phyloP scores from a whole-genome alignment of 2,113 vertebrate species.

The Tragelaphus strepsiceros region DNA sequence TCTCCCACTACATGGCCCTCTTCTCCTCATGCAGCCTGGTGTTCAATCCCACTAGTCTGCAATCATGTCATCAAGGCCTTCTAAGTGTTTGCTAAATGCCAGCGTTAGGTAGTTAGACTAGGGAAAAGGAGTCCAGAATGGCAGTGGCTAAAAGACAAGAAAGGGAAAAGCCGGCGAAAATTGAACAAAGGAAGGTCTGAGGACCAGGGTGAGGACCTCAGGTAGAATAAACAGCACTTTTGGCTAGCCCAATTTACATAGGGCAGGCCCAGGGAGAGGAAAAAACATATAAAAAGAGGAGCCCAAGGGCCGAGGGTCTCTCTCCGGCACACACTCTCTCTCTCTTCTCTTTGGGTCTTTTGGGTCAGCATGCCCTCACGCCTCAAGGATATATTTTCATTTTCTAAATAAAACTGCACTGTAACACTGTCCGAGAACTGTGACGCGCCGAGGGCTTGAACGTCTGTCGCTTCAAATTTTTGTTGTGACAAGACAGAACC shows the following conservation, averaged over 20 bases:
- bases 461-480: background rate
- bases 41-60: background rate
- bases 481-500: background rate
- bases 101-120: background rate
- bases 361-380: background rate
- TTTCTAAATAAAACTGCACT: background rate
- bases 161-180: background rate
- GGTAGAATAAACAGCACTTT: background rate
- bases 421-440: background rate
- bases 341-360: background rate
- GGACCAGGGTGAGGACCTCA: background rate
- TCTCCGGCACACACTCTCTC: rapidly evolving
- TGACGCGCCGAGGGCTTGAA: background rate
- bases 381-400: background rate
- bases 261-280: background rate
- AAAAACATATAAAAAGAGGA: background rate
- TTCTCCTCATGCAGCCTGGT: rapidly evolving
- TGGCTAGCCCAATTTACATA: background rate
- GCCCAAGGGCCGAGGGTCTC: background rate
- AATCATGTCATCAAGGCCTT: background rate
- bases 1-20: background rate
- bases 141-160: background rate
- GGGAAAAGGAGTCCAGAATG: background rate
- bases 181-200: background rate
- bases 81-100: background rate